Base-by-base conservation (phyloP, 2,113 vertebrate genomes). In the Halichoeres trimaculatus region DNA sequence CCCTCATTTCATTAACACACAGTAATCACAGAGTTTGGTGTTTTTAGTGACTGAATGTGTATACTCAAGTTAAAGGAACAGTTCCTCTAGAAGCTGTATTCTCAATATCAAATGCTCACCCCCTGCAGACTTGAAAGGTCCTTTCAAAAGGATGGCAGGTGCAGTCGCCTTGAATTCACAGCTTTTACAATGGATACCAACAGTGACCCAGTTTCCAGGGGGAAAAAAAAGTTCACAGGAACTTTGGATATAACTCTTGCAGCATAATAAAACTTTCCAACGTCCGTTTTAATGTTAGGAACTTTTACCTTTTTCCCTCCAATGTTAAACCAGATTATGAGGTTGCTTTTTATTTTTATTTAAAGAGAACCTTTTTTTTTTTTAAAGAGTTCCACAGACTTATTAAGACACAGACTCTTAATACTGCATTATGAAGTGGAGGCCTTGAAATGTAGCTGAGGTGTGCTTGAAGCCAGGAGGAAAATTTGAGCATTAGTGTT, bases 131-230 rank as follows among this genome's bases (percentile, higher is more conserved):
- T 54, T 67, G 11, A 60, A 83, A 82, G 59, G 54, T 45, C 36
- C 53, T 45, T 72, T 77, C 53, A 55, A 34, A 67, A 35, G 38
- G 62, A 71, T 74, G 40, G 60, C 56, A 79, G 53, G 43, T 70
- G 22, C 26, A 74, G n/a, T 62, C 24, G 10, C 54, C 30, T 60
- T 84, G 61, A 68, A 77, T 76, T 71, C 20, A 51, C 43, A n/a
- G 38, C 23, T 52, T 45, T 52, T 16, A 64, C 67, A 76, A 43
- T 73, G 50, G 40, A 56, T 73, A 50, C 36, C 11, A 75, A 59
- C 16, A 4, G 14, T 47, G 59, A 78, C 57, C 64, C 47, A 80
- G 53, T 74, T 78, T 73, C 17, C 59, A 61, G 36, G 48, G 8
- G 36, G n/a, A n/a, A n/a, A 41, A 57, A 52, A 53, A 23, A 10